These are phyloP conservation scores for Oithona nana DNA, from an alignment of 2,888 invertebrate species.

Conservation along the genomic window DNA sequence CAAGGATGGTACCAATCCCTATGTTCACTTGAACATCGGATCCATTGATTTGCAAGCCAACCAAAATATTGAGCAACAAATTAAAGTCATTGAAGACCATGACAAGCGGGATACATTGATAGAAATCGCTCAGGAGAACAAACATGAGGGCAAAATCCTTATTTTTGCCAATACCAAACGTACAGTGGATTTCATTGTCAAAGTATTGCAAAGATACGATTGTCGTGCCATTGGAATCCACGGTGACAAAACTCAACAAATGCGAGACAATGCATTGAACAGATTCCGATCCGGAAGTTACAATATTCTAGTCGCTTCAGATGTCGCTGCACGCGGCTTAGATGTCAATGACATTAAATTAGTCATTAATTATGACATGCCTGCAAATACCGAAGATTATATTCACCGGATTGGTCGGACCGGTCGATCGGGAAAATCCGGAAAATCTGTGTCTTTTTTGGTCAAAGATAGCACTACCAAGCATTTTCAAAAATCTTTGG, in stretches of 20 bases:
- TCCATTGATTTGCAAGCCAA: conserved; percentile 5
- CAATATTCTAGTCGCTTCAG: not conserved
- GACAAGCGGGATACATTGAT: not conserved
- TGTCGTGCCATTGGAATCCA: conserved; percentile 1
- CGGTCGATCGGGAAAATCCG: not conserved
- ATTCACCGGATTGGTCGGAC: conserved; percentile 13
- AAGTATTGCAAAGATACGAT: not conserved
- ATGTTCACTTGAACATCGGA: conserved; percentile 9
- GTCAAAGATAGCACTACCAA: not conserved
- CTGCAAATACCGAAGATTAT: conserved; percentile 8
- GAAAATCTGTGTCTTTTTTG: not conserved
- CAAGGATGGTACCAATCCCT: not conserved
- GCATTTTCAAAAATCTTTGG: not conserved
- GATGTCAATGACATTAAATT: conserved; percentile 9
- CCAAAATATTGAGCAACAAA: not conserved
- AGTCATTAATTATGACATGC: conserved; percentile 10
- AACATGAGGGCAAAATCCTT: not conserved
- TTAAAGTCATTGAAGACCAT: not conserved
- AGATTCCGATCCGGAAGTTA: not conserved
- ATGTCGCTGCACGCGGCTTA: conserved; percentile 12
- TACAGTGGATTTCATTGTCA: not conserved
- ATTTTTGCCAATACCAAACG: conserved; percentile 5
- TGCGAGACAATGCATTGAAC: not conserved
- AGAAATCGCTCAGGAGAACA: not conserved
- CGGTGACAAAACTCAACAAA: conserved; percentile 7